These are phyloP conservation scores for Eurytoma californica DNA, from an alignment of 2,888 invertebrate species.

Conservation along the genomic window DNA sequence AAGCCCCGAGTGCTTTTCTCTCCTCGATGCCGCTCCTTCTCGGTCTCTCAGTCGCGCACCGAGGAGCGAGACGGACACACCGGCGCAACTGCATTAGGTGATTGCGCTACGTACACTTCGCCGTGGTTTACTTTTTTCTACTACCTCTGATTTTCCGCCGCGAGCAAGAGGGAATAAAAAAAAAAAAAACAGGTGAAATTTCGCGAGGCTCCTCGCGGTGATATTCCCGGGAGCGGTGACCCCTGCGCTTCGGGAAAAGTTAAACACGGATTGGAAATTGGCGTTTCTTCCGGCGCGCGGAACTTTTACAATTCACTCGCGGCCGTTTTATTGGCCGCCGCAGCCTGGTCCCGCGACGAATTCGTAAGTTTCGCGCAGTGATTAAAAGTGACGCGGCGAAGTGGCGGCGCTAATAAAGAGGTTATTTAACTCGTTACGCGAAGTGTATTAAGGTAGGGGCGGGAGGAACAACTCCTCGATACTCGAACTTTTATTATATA, in stretches of 20 bases:
- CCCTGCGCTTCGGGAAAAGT: conserved; percentile 59
- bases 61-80: conserved; percentile 37
- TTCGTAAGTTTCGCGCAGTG: background rate
- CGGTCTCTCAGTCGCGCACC: conserved; percentile 8
- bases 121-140: no score
- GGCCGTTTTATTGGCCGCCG: background rate
- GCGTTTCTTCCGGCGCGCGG: conserved; percentile 62
- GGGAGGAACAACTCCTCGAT: conserved; percentile 32
- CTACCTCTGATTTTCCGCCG: no score
- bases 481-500: conserved; percentile 43
- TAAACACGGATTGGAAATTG: conserved; percentile 68
- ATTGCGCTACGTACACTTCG: conserved; percentile 63
- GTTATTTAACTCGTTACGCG: conserved; percentile 31
- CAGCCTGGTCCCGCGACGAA: background rate
- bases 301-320: conserved; percentile 63
- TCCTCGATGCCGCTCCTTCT: conserved; percentile 15
- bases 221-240: conserved; percentile 1
- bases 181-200: no score
- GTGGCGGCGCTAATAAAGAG: background rate
- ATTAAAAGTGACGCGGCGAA: conserved; percentile 19
- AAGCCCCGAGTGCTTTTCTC: conserved; percentile 38
- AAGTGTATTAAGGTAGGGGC: background rate
- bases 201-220: no score
- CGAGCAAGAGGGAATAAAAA: no score
- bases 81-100: conserved; percentile 67